These are phyloP conservation scores for Caenorhabditis uteleia DNA, from an alignment of 2,888 invertebrate genomes.

Conservation along the genomic window DNA sequence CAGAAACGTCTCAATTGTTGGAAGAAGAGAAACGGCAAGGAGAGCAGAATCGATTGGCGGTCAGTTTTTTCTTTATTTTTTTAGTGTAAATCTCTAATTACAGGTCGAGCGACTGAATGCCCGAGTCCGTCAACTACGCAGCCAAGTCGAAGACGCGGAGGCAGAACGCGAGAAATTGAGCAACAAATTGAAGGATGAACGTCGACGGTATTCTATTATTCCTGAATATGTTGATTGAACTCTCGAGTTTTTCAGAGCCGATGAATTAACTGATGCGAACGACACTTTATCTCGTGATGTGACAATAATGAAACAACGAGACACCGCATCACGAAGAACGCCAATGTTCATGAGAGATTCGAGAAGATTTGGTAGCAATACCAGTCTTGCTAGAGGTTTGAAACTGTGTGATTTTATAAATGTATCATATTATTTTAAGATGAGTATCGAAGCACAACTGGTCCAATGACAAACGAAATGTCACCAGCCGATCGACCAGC, in stretches of 20 bases:
- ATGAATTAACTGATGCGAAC: slow-evolving; percentile 29
- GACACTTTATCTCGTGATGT: slow-evolving; percentile 32
- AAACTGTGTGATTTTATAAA: background rate
- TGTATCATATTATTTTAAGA: slow-evolving; percentile 12
- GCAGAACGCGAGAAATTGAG: slow-evolving; percentile 27
- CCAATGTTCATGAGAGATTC: slow-evolving; percentile 32
- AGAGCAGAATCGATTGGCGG: slow-evolving; percentile 22
- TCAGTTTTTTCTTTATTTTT: background rate
- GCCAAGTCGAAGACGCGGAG: slow-evolving; percentile 32
- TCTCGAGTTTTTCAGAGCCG: slow-evolving; percentile 7
- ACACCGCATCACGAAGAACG: slow-evolving; percentile 26
- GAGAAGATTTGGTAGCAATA: slow-evolving; percentile 32
- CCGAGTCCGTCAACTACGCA: slow-evolving; percentile 30
- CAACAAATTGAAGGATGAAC: slow-evolving; percentile 27
- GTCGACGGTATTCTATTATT: slow-evolving; percentile 3
- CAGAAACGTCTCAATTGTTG: slow-evolving; percentile 18
- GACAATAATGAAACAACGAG: slow-evolving; percentile 23
- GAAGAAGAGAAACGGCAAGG: slow-evolving; percentile 29
- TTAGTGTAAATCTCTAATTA: background rate
- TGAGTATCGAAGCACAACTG: slow-evolving; percentile 19
- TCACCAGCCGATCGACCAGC: slow-evolving; percentile 36
- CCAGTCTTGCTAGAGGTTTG: slow-evolving; percentile 30
- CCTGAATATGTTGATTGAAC: background rate
- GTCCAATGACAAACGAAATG: slow-evolving; percentile 26
- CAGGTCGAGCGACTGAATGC: slow-evolving; percentile 27